Base-by-base conservation (phyloP, 35 echinoderm and acorn worm species). In the Lytechinus variegatus region DNA sequence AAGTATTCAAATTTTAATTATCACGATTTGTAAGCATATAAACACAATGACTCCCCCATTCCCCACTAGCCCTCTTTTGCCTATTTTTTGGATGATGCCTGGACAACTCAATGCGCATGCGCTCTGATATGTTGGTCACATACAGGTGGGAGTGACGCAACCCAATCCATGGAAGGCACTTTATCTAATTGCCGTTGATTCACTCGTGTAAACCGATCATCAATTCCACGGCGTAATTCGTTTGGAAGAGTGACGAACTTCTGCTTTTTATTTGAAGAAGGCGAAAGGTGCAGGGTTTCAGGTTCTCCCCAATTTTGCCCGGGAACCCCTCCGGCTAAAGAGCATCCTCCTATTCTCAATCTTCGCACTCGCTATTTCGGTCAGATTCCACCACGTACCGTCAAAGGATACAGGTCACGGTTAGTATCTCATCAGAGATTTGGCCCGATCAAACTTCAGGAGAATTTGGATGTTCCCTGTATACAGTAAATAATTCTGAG, bases 141-240 rank as follows among this genome's bases (percentile, higher is more conserved):
- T 52, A 90, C 88, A 44, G 66, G 88, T 90, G 88, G 29, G 10
- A 52, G 88, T 90, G 88, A 90, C 88, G 88, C 52, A 90, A 90
- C 88, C 52, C 28, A 90, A 90, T 44, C 28, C 88, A 54, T 90
- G 9, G 29, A 90, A 44, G 88, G 88, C 28, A 90, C 88, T 90
- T 90, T 90, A 90, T 90, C 88, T 90, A 90, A 90, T 90, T 90
- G 88, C 28, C 52, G 88, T 90, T 90, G 88, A 90, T 90, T 90
- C 88, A 90, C 27, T 10, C 29, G 27, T 54, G 88, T 52, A 90
- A 90, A 90, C 88, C 88, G 88, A 90, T 90, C 88, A 90, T 90
- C 88, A 90, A 90, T 90, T 90, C 88, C 88, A 90, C 88, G 29
- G 28, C 16, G 88, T 90, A 90, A 90, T 90, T 90, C 88, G 88